Percentiles rank a stretch among this genome's conserved stretches.
Conservation (phyloP, 2,113 vertebrate species). For the Scomber japonicus region DNA sequence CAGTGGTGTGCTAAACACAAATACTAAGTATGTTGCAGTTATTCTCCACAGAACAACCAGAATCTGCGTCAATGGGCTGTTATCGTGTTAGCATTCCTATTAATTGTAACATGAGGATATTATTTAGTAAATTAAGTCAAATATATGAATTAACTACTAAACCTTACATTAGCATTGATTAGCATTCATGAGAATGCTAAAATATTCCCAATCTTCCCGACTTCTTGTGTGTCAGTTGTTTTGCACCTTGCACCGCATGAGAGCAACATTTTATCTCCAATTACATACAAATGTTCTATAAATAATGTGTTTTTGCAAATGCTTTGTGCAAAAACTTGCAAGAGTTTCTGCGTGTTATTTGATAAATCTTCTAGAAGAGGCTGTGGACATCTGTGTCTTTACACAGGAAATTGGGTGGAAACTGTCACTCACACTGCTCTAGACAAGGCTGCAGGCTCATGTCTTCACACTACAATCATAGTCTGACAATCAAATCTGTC, state of each 20-base stretch:
- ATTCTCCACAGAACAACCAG: neutral
- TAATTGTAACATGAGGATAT: no score
- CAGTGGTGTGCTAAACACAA: neutral
- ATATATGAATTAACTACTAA: no score
- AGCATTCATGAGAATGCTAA: constrained; percentile 43
- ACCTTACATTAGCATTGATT: constrained; percentile 31
- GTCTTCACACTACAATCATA: neutral
- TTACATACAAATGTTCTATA: no score
- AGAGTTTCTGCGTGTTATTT: neutral
- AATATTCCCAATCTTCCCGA: constrained; percentile 2
- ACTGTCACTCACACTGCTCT: constrained; percentile 1
- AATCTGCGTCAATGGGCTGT: constrained; percentile 13
- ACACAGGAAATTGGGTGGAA: constrained; percentile 4
- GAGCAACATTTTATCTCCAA: no score
- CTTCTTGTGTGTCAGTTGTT: constrained; percentile 1
- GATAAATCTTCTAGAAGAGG: neutral
- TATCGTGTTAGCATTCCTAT: constrained; percentile 18
- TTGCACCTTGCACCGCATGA: neutral
- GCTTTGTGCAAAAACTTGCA: no score
- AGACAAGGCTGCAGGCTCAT: constrained; percentile 8
- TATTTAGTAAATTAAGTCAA: no score
- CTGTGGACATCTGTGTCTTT: neutral
- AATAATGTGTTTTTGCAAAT: no score
- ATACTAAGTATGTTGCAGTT: neutral
- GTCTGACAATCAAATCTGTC: constrained; percentile 38